Percentiles rank a stretch among this genome's conserved stretches.
These are phyloP conservation scores for Odontomyia ornata DNA, from an alignment of 2,888 invertebrate species.

Conservation along the genomic window DNA sequence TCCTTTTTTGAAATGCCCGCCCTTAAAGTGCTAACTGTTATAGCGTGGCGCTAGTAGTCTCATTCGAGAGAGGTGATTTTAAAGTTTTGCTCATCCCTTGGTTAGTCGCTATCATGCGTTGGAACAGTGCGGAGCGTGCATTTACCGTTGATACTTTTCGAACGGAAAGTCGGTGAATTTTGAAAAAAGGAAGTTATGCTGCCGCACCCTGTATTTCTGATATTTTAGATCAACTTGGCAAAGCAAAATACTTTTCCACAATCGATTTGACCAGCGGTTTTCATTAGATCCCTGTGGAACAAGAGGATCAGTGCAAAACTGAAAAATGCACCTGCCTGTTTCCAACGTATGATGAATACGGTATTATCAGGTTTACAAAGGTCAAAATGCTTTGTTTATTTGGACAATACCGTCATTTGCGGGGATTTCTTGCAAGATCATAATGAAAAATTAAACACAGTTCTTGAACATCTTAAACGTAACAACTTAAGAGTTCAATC, in stretches of 20 bases:
- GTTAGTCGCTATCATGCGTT: too few species aligned
- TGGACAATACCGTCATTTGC: constrained; percentile 58
- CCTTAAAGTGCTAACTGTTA: too few species aligned
- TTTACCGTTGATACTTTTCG: too few species aligned
- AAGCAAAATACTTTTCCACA: background rate
- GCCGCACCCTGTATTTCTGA: too few species aligned
- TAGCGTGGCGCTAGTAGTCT: too few species aligned
- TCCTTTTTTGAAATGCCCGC: too few species aligned
- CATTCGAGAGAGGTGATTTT: too few species aligned
- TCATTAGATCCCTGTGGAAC: background rate
- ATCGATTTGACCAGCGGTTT: background rate
- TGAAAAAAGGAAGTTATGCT: too few species aligned
- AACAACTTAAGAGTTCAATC: constrained; percentile 53
- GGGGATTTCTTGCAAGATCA: constrained; percentile 54
- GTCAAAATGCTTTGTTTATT: constrained; percentile 56
- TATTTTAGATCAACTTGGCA: background rate
- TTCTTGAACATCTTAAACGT: constrained; percentile 52
- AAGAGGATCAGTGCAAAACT: background rate
- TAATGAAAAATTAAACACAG: constrained; percentile 50
- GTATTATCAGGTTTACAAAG: background rate
- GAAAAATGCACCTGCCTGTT: background rate
- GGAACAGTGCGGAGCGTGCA: too few species aligned
- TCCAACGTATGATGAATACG: constrained; percentile 6
- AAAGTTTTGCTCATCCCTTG: too few species aligned
- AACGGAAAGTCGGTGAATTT: too few species aligned